Evolutionary conservation across 92 coral and sea anemone genomes (phyloP).

Genomic region (Chrysogorgia sp.): DNA sequence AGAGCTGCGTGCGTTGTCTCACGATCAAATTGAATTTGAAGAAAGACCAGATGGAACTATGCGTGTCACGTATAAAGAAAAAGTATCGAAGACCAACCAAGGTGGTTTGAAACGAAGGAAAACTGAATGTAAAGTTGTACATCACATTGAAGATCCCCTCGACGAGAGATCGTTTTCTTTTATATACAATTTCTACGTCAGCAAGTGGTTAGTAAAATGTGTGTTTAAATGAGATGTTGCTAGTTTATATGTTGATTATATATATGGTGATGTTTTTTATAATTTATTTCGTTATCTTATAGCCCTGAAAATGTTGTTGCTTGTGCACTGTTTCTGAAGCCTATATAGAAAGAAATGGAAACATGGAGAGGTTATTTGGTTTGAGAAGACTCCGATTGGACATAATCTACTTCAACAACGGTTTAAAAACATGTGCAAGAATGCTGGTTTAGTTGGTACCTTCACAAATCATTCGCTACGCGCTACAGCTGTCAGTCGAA

Average conservation of each 20-base stretch:
- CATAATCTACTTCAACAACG: constrained; percentile 9
- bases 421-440: constrained; percentile 37
- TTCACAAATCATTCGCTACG: constrained; percentile 42
- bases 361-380: constrained; percentile 30
- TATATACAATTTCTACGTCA: constrained; percentile 25
- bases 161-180: constrained; percentile 49
- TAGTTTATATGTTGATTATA: background rate
- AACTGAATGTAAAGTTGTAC: constrained; percentile 32
- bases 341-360: constrained; percentile 21
- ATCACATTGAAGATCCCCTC: constrained; percentile 42
- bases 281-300: too few relatives aligned
- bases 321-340: constrained; percentile 26
- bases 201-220: constrained; percentile 42
- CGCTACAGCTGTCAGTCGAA: constrained; percentile 38
- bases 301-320: constrained; percentile 43
- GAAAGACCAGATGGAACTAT: background rate
- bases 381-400: constrained; percentile 31
- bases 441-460: constrained; percentile 36
- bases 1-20: constrained; percentile 37
- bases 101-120: constrained; percentile 51
- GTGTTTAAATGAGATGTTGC: background rate
- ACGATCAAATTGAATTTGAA: constrained; percentile 40
- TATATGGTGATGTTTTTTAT: background rate
- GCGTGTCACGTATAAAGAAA: constrained; percentile 6
- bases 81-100: too few relatives aligned